Percentiles rank a stretch among this genome's conserved stretches.
These are phyloP conservation scores for Brachypteracias leptosomus DNA, from an alignment of 2,113 vertebrate species.

Conservation along the genomic window DNA sequence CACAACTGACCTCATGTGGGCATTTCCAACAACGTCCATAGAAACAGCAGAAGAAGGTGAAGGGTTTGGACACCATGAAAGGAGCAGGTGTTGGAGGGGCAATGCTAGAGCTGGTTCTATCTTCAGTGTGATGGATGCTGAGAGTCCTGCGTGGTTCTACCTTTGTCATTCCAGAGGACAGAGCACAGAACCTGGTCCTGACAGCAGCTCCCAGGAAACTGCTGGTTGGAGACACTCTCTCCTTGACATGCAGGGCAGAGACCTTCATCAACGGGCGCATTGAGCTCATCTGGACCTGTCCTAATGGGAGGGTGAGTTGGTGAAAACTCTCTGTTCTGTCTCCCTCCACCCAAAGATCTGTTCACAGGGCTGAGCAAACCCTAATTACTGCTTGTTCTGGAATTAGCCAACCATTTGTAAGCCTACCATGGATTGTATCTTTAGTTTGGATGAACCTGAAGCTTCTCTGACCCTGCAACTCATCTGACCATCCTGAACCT, in stretches of 20 bases:
- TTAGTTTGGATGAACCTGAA: neutral
- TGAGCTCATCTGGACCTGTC: conserved; percentile 74
- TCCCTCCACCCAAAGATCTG: neutral
- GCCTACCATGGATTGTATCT: neutral
- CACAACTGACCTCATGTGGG: neutral
- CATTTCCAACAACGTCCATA: neutral
- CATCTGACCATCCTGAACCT: neutral
- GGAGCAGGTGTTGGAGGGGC: neutral
- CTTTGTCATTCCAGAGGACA: conserved; percentile 40
- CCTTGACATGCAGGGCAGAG: conserved; percentile 78
- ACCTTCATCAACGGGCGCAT: conserved; percentile 78
- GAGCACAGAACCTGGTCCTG: conserved; percentile 47
- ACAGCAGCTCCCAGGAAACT: conserved; percentile 63
- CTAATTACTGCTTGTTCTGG: neutral
- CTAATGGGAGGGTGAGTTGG: conserved; percentile 55
- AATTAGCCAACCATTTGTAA: neutral
- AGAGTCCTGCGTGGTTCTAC: neutral
- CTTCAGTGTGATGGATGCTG: accelerated
- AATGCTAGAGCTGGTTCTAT: neutral
- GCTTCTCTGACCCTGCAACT: neutral
- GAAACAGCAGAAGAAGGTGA: neutral
- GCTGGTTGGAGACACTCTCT: conserved; percentile 79
- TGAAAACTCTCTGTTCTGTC: neutral
- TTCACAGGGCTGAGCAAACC: neutral
- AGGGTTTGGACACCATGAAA: neutral